Evolutionary conservation across 2,888 invertebrate genomes (phyloP), one percentile per base, ranked within the genome.

Genomic region (Aplocera efformata): DNA sequence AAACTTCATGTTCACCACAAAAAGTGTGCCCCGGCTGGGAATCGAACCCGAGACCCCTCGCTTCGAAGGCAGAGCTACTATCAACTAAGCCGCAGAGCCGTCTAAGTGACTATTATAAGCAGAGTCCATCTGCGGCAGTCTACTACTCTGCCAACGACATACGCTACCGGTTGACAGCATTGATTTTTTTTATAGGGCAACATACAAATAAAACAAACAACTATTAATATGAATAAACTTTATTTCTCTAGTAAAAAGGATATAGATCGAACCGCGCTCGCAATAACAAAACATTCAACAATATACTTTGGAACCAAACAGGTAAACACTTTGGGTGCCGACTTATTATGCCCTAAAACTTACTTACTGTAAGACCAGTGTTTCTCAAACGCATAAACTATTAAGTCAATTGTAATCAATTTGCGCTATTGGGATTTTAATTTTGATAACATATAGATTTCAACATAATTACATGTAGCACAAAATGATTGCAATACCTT

Each of bases 201-300:
- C n/a, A n/a, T 17, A 17, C 23, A 50, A 52, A 53, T 51, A 45
- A 47, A 39, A 49, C 38, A 34, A 51, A 40, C 32, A 42, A 52
- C 45, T 56, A 58, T 67, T 72, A 81, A 80, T 80, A 85, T 80
- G 77, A 84, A 86, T 88, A 85, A 81, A 85, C 80, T 86, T 86
- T 86, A 86, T 85, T 88, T 75, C 82, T 86, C 84, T 73, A 76
- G 82, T 84, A 82, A 81, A 17, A 85, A 82, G 80, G 77, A 79
- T 82, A 83, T 79, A 79, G 69, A 78, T 66, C 69, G 67, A 76
- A 82, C 71, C 72, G 68, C 72, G 73, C 68, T 78, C 70, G 57
- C 69, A 65, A 64, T 78, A 84, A 84, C 83, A 84, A 78, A 85
- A 84, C 81, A 81, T 79, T 84, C 75, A 86, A 85, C 84, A 84